These are phyloP conservation scores for Aphidius gifuensis DNA, from an alignment of 1,140 invertebrate species.

Conservation along the genomic window DNA sequence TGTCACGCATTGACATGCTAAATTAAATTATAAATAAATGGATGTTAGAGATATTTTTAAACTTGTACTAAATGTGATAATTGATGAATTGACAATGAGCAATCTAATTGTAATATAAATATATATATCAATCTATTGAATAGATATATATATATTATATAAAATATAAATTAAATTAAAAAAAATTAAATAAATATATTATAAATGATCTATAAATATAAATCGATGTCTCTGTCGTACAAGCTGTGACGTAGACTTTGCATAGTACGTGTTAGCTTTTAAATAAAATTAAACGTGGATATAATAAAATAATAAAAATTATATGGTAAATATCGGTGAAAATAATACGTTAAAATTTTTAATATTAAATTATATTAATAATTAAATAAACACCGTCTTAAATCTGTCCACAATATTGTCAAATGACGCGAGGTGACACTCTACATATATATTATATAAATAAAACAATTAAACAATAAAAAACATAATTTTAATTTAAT, in stretches of 20 bases:
- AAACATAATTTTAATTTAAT: neutral
- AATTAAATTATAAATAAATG: constrained; percentile 27
- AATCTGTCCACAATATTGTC: constrained; percentile 40
- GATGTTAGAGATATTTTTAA: constrained; percentile 57
- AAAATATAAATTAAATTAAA: constrained; percentile 30
- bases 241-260: constrained; percentile 36
- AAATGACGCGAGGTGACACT: constrained; percentile 37
- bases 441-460: constrained; percentile 1
- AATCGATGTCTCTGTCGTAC: constrained; percentile 48
- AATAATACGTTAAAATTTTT: constrained; percentile 4
- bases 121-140: constrained; percentile 29
- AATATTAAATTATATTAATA: constrained; percentile 13
- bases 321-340: neutral
- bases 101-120: constrained; percentile 53
- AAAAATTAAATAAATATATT: constrained; percentile 31
- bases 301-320: neutral
- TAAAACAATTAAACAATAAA: constrained; percentile 14
- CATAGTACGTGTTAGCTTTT: constrained; percentile 26
- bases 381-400: constrained; percentile 32
- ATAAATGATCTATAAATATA: constrained; percentile 18
- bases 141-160: constrained; percentile 4
- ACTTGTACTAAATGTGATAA: constrained; percentile 57
- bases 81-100: constrained; percentile 56
- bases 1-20: too few relatives aligned
- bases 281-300: constrained; percentile 5